A percentile compares a stretch with the other conserved stretches of the same genome.
Evolutionary conservation across 2,797 vertebrate genomes (phyloP).

Genomic region (Lacerta agilis): DNA sequence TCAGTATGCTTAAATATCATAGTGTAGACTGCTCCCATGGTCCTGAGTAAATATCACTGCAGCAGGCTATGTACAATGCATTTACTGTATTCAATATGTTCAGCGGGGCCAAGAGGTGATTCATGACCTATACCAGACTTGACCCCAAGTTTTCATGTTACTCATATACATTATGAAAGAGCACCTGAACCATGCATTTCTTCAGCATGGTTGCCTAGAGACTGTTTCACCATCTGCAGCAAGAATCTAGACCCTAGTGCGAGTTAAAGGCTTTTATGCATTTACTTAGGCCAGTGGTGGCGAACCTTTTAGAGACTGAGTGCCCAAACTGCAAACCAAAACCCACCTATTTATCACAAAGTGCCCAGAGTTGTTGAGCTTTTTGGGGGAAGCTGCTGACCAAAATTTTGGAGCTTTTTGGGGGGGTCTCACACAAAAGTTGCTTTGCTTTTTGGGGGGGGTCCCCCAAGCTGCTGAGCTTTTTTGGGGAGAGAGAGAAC

Average conservation of each 20-base stretch:
- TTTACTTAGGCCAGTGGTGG: background rate
- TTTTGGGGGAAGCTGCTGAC: too few relatives aligned
- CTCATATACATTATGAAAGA: background rate
- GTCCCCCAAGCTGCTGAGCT: too few relatives aligned
- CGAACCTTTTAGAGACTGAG: too few relatives aligned
- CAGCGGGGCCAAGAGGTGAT: background rate
- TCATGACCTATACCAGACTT: background rate
- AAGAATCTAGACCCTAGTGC: background rate
- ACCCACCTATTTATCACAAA: too few relatives aligned
- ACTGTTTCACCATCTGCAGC: background rate
- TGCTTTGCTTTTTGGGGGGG: too few relatives aligned
- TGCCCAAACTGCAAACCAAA: too few relatives aligned
- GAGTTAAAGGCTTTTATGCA: background rate
- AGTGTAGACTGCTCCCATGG: background rate
- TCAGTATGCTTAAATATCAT: background rate
- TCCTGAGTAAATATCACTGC: background rate
- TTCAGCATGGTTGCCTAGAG: background rate
- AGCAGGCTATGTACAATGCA: too few relatives aligned
- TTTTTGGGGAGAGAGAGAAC: too few relatives aligned
- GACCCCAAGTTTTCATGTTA: background rate
- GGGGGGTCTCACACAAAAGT: too few relatives aligned
- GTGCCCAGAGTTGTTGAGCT: too few relatives aligned
- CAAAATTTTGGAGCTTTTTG: too few relatives aligned
- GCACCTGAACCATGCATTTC: background rate
- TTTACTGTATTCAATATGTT: background rate